phyloP scores from a whole-genome alignment of 2,113 vertebrate genomes.

The Neopipo cinnamomea region DNA sequence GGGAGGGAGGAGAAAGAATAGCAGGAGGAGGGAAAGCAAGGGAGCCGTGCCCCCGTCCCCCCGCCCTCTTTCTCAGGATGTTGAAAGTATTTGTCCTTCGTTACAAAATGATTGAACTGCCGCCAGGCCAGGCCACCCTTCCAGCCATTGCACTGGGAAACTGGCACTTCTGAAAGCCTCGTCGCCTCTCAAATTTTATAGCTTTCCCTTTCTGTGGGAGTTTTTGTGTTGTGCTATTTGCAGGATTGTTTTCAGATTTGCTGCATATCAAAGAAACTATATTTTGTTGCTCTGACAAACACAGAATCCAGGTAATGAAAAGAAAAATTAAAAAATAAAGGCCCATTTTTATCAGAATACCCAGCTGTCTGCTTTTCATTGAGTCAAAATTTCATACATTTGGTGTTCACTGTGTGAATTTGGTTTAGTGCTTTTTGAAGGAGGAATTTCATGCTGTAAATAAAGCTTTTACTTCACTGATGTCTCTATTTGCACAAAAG shows the following conservation, averaged over 20 bases:
- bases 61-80: constrained; percentile 50
- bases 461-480: neutral
- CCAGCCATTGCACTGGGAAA: constrained; percentile 41
- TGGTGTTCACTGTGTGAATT: neutral
- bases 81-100: constrained; percentile 67
- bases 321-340: constrained; percentile 29
- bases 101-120: constrained; percentile 67
- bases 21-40: constrained; percentile 55
- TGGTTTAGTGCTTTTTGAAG: constrained; percentile 6
- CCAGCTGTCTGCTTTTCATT: constrained; percentile 45
- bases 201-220: constrained; percentile 36
- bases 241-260: constrained; percentile 30
- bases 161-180: constrained; percentile 47
- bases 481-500: neutral
- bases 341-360: constrained; percentile 53
- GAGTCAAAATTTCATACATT: constrained; percentile 34
- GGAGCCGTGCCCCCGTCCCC: neutral
- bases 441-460: neutral
- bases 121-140: constrained; percentile 63
- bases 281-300: constrained; percentile 23
- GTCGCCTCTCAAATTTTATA: constrained; percentile 44
- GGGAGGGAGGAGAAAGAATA: constrained; percentile 62
- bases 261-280: neutral
- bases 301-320: constrained; percentile 43
- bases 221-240: constrained; percentile 11